Evolutionary conservation across 2,797 vertebrate species (phyloP).

Genomic region (Gymnocypris eckloni): DNA sequence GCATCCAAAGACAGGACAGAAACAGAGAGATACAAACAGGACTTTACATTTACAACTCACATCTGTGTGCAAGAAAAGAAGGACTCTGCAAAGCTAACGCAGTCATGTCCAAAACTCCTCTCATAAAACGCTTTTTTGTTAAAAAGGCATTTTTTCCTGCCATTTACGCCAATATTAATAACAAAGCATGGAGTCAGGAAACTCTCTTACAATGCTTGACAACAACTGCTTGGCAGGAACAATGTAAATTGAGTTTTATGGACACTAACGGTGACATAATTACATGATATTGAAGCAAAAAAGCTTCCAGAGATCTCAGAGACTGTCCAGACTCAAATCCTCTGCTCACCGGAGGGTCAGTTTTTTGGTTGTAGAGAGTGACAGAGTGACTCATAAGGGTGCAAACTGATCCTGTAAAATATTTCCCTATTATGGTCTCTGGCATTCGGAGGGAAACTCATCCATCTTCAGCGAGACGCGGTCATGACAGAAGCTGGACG

Average conservation of each 20-base stretch:
- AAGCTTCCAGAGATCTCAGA: background rate
- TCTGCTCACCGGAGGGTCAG: background rate
- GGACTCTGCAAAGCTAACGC: background rate
- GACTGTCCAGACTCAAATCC: background rate
- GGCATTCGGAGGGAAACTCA: slow-evolving; percentile 56
- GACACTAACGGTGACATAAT: background rate
- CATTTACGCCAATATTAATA: background rate
- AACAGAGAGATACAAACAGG: slow-evolving; percentile 21
- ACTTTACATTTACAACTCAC: background rate
- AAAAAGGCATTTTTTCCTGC: background rate
- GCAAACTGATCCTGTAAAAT: slow-evolving; percentile 33
- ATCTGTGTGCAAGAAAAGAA: slow-evolving; percentile 1
- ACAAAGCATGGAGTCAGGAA: background rate
- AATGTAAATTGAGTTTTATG: background rate
- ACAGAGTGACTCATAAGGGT: slow-evolving; percentile 6
- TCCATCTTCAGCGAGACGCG: slow-evolving; percentile 66
- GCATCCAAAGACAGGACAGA: slow-evolving; percentile 12
- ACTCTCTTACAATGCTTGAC: background rate
- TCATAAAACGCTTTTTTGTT: background rate
- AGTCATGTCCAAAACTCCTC: background rate
- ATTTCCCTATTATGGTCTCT: slow-evolving; percentile 52
- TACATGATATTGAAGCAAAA: background rate
- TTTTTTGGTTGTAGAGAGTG: background rate
- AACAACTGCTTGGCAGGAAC: slow-evolving; percentile 3
- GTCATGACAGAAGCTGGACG: slow-evolving; percentile 35